These are phyloP conservation scores for Camptogramma bilineatum DNA, from an alignment of 2,888 invertebrate genomes.

Conservation along the genomic window DNA sequence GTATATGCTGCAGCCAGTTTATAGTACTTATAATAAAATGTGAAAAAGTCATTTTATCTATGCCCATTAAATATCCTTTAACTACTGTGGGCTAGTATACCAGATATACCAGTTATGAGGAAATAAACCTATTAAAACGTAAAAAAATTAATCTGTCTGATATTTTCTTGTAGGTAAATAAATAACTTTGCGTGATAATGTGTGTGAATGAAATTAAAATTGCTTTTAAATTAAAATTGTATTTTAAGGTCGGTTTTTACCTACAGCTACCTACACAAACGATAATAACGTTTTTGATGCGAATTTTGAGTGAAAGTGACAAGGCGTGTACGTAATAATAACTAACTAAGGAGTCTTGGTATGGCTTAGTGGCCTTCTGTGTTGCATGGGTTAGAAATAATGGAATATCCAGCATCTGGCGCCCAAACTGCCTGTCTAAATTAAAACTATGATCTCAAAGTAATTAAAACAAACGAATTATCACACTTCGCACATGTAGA, in stretches of 20 bases:
- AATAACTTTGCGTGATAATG: too few relatives aligned
- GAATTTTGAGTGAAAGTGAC: background rate
- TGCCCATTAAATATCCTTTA: background rate
- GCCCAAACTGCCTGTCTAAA: conserved; percentile 55
- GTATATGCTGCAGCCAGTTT: background rate
- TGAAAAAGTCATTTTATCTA: background rate
- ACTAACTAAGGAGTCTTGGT: background rate
- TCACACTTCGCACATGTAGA: conserved; percentile 61
- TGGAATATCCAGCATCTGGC: conserved; percentile 53
- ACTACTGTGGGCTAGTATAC: too few relatives aligned
- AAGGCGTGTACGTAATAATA: background rate
- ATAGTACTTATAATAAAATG: too few relatives aligned
- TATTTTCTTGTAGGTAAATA: too few relatives aligned
- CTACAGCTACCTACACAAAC: too few relatives aligned
- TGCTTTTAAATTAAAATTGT: too few relatives aligned
- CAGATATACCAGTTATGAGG: too few relatives aligned
- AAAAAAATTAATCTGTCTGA: too few relatives aligned
- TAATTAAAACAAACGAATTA: conserved; percentile 61
- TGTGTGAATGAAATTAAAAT: too few relatives aligned
- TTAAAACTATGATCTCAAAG: conserved; percentile 67
- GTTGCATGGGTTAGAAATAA: background rate
- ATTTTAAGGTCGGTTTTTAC: too few relatives aligned
- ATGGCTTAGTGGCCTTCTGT: background rate
- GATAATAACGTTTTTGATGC: background rate
- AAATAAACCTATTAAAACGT: too few relatives aligned